phyloP scores from a whole-genome alignment of 2,113 vertebrate species.

The Pelodiscus sinensis region DNA sequence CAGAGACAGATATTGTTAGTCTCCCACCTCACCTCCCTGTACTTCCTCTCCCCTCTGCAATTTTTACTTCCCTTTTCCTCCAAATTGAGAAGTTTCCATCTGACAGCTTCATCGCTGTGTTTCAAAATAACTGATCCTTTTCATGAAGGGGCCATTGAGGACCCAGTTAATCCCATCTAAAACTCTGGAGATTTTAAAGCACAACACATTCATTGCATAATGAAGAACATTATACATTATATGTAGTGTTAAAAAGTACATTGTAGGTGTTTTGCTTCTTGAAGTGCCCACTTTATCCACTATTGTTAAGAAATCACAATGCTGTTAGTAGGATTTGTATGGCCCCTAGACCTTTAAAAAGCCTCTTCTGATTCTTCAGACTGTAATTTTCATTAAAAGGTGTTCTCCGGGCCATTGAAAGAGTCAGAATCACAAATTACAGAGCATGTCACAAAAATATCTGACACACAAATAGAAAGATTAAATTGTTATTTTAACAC shows the following conservation, averaged over 20 bases:
- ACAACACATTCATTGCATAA: not conserved
- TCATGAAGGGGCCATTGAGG: not conserved
- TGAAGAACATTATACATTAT: not conserved
- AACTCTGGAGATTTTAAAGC: not conserved
- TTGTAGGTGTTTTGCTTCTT: not conserved
- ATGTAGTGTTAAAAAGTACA: not conserved
- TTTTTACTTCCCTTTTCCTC: constrained; percentile 4
- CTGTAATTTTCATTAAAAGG: not conserved
- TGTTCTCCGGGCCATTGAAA: not conserved
- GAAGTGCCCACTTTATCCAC: not conserved
- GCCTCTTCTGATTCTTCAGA: not conserved
- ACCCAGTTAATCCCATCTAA: accelerated
- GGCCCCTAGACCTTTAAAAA: not conserved
- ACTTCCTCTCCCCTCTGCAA: not conserved
- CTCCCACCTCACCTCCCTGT: not conserved
- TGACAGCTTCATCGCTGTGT: not conserved
- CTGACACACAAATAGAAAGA: not conserved
- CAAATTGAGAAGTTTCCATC: not conserved
- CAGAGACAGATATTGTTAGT: not conserved
- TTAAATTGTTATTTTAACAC: not conserved
- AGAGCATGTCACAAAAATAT: not conserved
- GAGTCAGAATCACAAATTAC: not conserved
- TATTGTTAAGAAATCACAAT: not conserved
- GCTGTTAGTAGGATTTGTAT: not conserved
- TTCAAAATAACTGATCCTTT: not conserved